Evolutionary conservation across 2,888 invertebrate species (phyloP), one percentile per base, ranked within the genome.

Genomic region (Polyommatus icarus): DNA sequence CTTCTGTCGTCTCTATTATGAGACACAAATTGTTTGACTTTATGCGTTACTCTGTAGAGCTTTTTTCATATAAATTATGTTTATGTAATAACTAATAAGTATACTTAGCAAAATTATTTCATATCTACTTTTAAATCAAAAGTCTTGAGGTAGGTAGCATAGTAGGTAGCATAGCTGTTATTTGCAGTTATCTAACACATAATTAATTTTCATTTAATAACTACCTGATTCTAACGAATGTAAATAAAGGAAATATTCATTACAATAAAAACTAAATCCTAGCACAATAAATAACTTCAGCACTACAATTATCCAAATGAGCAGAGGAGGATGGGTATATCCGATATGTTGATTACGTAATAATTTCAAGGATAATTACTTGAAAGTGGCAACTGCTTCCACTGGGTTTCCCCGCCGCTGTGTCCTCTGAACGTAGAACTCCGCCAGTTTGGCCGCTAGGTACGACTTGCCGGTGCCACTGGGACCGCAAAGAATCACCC

Each of bases 391-490:
- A 20, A 99, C 98, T 50, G 98, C 97, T 89, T 98, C 98, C 0
- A 97, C 97, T 0, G 97, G 97, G 87, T 98, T 95, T 79, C 96
- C 98, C 85, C 98, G 96, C 3, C 96, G 96, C 80, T 96, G 96
- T 59, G 96, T 95, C 80, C 97, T 96, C 81, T 97, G 96, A 2
- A 98, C 98, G 82, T 99, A 96, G 88, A 98, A 99, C 88, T 99
- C 98, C 0, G 99, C 99, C 76, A 99, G 94, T 87, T 98, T 97
- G 46, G 98, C 97, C 8, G 99, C 99, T 82, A 99, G 94, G 89
- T 99, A 99, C 0, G 99, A 99, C 91, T 99, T 99, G 24, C 99
- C 99, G 0, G 99, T 99, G 71, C 99, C 99, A 85, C 97, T 97
- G 1, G 99, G 99, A 0, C 99, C 99, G 91, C 99, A 99, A 20